These are phyloP conservation scores for Orthosia cruda DNA, from an alignment of 2,888 invertebrate genomes.

Conservation along the genomic window DNA sequence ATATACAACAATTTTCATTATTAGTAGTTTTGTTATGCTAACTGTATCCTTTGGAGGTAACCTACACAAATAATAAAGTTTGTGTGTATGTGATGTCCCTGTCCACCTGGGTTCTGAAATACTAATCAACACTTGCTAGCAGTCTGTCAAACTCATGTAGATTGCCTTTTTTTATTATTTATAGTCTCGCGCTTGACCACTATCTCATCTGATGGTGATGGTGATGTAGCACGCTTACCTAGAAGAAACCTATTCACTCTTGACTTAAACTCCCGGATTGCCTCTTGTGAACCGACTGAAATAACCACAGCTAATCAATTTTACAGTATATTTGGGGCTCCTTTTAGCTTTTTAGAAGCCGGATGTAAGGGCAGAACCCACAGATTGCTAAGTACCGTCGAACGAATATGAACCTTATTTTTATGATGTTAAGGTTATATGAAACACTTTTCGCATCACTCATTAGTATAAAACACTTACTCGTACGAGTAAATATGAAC, in stretches of 20 bases:
- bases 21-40: conserved; percentile 20
- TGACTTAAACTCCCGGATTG: too few relatives aligned
- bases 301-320: not conserved
- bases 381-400: too few relatives aligned
- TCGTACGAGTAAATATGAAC: not conserved
- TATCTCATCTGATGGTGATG: too few relatives aligned
- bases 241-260: too few relatives aligned
- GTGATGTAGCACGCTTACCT: too few relatives aligned
- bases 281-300: not conserved
- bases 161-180: not conserved
- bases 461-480: not conserved
- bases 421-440: too few relatives aligned
- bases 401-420: not conserved
- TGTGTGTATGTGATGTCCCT: not conserved
- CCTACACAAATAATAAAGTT: conserved; percentile 6
- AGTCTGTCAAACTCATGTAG: not conserved
- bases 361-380: not conserved
- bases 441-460: too few relatives aligned
- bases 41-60: conserved; percentile 19
- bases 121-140: not conserved
- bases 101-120: not conserved
- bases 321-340: not conserved
- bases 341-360: not conserved
- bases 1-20: conserved; percentile 14
- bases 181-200: too few relatives aligned